Conservation (phyloP, 2,888 invertebrate species). For the Latrodectus hesperus region DNA sequence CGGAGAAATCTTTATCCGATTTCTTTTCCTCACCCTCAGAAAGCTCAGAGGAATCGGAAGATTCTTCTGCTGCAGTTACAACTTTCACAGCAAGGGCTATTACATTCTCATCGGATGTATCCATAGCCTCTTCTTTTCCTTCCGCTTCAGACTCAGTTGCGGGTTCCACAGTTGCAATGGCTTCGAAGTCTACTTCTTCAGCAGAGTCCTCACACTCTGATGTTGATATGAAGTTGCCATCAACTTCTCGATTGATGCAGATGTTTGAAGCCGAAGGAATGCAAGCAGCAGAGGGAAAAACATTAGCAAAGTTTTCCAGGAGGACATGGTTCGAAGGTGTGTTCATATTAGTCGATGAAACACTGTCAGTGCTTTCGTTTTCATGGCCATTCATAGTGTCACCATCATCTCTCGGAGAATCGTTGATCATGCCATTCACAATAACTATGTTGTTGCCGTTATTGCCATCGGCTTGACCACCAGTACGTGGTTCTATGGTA, state of each 20-base stretch:
- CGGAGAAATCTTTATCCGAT: background rate
- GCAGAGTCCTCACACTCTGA: constrained; percentile 36
- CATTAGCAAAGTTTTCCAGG: constrained; percentile 71
- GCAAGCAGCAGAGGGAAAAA: constrained; percentile 69
- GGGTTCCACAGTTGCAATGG: background rate
- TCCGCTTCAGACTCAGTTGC: constrained; percentile 8
- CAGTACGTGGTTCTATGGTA: constrained; percentile 65
- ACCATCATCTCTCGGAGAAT: constrained; percentile 53
- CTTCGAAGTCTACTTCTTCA: constrained; percentile 33
- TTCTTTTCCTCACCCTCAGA: background rate
- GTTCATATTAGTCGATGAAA: constrained; percentile 43
- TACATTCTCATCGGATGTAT: constrained; percentile 17
- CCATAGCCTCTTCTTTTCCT: constrained; percentile 20
- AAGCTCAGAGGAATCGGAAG: background rate
- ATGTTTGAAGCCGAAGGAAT: constrained; percentile 60
- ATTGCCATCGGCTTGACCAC: constrained; percentile 33
- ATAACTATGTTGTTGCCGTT: constrained; percentile 46
- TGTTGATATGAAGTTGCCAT: constrained; percentile 39
- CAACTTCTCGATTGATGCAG: constrained; percentile 40
- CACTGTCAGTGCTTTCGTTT: constrained; percentile 39
- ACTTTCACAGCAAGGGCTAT: background rate
- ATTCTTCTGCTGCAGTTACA: no score
- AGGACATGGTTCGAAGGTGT: constrained; percentile 57
- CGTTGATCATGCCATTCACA: constrained; percentile 52
- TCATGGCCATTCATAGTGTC: constrained; percentile 49